Conservation (phyloP, 1,140 invertebrate species). For the Drosophila lowei region DNA sequence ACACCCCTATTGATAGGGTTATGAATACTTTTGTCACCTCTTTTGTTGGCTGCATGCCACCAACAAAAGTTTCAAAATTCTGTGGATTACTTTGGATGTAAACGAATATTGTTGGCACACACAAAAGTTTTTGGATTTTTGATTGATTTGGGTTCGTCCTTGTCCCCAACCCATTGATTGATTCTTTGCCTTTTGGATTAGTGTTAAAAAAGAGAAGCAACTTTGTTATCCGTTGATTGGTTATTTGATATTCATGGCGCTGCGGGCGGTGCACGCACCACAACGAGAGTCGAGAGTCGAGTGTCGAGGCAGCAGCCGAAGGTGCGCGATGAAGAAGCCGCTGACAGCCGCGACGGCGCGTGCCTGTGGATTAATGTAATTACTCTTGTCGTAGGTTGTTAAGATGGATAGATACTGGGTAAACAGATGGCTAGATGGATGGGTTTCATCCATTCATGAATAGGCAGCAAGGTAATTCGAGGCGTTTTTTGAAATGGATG, state of each 20-base stretch:
- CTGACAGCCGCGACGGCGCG: slow-evolving; percentile 33
- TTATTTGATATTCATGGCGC: slow-evolving; percentile 77
- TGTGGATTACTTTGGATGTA: slow-evolving; percentile 16
- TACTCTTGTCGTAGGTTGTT: slow-evolving; percentile 70
- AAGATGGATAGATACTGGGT: slow-evolving; percentile 40
- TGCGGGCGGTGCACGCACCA: slow-evolving; percentile 17
- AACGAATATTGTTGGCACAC: slow-evolving; percentile 57
- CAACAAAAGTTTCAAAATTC: slow-evolving; percentile 29
- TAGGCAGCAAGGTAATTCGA: slow-evolving; percentile 18
- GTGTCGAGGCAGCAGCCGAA: slow-evolving; percentile 7
- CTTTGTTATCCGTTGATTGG: slow-evolving; percentile 68
- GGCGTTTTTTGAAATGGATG: slow-evolving; percentile 11
- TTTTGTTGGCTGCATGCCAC: slow-evolving; percentile 35
- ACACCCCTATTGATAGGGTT: slow-evolving; percentile 31
- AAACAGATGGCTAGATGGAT: slow-evolving; percentile 23
- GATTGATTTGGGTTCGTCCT: slow-evolving; percentile 74
- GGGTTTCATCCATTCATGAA: neutral
- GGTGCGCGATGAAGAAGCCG: slow-evolving; percentile 25
- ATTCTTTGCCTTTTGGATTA: slow-evolving; percentile 69
- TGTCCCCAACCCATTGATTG: slow-evolving; percentile 61
- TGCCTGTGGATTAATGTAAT: slow-evolving; percentile 76
- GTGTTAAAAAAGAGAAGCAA: slow-evolving; percentile 51
- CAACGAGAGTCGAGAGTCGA: neutral
- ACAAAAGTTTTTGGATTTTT: slow-evolving; percentile 48
- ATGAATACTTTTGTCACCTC: slow-evolving; percentile 52